Evolutionary conservation across 53 echinoderm and acorn worm species (phyloP), one percentile per base, ranked within the genome.

Genomic region (Paelopatides confundens): DNA sequence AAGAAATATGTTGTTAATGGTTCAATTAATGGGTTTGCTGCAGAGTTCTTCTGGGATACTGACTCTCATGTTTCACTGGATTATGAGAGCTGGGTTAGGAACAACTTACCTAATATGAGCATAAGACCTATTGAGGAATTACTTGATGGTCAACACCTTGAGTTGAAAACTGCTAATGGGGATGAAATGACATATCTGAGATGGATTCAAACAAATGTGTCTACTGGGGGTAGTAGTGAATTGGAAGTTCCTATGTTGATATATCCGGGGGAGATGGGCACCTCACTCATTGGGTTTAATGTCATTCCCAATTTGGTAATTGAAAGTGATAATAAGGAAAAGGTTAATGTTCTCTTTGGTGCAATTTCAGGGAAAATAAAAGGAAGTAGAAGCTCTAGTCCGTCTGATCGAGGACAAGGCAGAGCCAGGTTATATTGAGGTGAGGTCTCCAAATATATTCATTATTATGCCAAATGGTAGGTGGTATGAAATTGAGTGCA

Each of bases 61-160:
- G 87, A 87, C 29, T 81, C 93, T 31, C 87, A 93, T 66, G 84
- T 93, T 2, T 93, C 90, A 32, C 34, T 94, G 48, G 52, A 92
- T 10, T 86, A 89, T 39, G 66, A 53, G n/a, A n/a, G 74, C 32
- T 94, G 92, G 89, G 13, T 86, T 32, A 21, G 48, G 29, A 30
- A 62, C 28, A 37, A 87, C 70, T 51, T 76, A 14, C 83, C 87
- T 2, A 29, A 86, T 17, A 33, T 74, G n/a, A 71, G 81, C 37
- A 35, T 83, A 10, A 84, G 51, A 28, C 77, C 76, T 23, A 34
- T 94, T 36, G 52, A 79, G 38, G 85, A 90, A 18, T 65, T 94
- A 14, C 46, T 83, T 5, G 83, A 83, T 35, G 66, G 50, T 28
- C 31, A 47, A 35, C 85, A 14, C 35, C 92, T 35, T 5, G n/a